Evolutionary conservation across 2,113 vertebrate species (phyloP).

Genomic region (Cyanoramphus novaezelandiae): DNA sequence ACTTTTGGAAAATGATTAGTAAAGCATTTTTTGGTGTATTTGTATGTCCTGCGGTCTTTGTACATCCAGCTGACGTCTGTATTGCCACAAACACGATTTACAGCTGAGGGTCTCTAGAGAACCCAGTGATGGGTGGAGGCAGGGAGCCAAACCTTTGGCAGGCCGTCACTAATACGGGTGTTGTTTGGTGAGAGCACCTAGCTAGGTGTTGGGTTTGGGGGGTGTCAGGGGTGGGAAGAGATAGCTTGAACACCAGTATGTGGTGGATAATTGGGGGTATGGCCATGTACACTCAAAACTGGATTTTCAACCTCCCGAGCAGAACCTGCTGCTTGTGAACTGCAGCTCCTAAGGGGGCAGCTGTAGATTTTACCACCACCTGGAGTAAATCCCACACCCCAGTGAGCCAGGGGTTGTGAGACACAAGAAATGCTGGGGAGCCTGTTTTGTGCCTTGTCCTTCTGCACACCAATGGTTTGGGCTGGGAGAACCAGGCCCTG

Average conservation of each 20-base stretch:
- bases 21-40: background rate
- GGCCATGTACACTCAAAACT: accelerated
- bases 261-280: background rate
- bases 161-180: background rate
- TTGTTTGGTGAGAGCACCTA: background rate
- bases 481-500: background rate
- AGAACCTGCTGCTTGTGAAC: background rate
- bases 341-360: accelerated
- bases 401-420: background rate
- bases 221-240: background rate
- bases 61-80: background rate
- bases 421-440: accelerated
- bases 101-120: background rate
- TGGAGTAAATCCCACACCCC: background rate
- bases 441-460: background rate
- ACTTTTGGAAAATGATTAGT: background rate
- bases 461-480: accelerated
- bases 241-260: background rate
- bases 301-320: background rate
- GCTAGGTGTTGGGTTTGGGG: background rate
- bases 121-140: background rate
- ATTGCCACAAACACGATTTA: background rate
- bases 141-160: background rate
- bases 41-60: background rate
- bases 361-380: background rate